phyloP scores from a whole-genome alignment of 2,888 invertebrate genomes.

The Thelaira solivaga region DNA sequence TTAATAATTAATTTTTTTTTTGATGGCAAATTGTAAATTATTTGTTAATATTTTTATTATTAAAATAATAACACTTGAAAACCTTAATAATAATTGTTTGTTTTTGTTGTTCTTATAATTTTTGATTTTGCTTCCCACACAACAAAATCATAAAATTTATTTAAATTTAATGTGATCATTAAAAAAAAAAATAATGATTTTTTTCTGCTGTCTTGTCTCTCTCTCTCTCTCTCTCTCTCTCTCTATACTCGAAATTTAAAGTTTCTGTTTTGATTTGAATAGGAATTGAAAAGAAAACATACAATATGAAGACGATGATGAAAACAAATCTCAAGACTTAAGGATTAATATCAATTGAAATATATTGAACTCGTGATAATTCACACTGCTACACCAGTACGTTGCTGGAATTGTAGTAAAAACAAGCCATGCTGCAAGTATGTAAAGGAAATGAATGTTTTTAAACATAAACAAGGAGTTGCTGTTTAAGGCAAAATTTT shows the following conservation, averaged over 20 bases:
- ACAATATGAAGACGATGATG: constrained; percentile 25
- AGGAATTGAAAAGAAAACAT: neutral
- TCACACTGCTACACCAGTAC: constrained; percentile 47
- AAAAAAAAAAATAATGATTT: constrained; percentile 24
- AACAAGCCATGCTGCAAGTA: constrained; percentile 11
- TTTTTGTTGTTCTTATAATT: neutral
- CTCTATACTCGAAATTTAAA: neutral
- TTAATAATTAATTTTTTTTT: constrained; percentile 1
- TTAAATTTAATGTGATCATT: constrained; percentile 53
- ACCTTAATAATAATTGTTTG: constrained; percentile 31
- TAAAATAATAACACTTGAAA: constrained; percentile 22
- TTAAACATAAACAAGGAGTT: too few relatives aligned
- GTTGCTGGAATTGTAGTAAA: constrained; percentile 13
- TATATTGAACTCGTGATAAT: constrained; percentile 61
- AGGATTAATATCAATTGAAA: constrained; percentile 60
- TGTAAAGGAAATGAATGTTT: neutral
- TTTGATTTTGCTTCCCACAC: constrained; percentile 44
- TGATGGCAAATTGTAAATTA: constrained; percentile 26
- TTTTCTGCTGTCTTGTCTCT: too few relatives aligned
- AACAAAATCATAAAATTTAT: constrained; percentile 46
- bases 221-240: too few relatives aligned
- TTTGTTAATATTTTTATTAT: constrained; percentile 45
- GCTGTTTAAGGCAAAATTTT: too few relatives aligned
- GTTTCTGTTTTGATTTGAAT: constrained; percentile 29
- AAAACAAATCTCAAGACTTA: constrained; percentile 53